Evolutionary conservation across 2,888 invertebrate genomes (phyloP).

Genomic region (Brenthis hecate): DNA sequence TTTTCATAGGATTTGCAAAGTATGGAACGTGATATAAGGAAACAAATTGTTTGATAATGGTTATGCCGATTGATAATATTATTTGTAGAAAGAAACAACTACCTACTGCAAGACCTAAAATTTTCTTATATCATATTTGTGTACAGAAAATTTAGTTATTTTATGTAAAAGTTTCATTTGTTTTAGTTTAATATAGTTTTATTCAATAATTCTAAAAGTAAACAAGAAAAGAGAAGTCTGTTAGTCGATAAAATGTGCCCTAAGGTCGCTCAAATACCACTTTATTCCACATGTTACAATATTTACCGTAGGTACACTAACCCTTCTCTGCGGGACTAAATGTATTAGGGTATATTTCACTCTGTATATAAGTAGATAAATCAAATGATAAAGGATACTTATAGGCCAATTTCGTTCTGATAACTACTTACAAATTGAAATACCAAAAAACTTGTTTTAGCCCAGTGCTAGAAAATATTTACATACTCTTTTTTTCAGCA

Average conservation of each 20-base stretch:
- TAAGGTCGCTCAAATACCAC: conserved; percentile 42
- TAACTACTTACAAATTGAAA: conserved; percentile 13
- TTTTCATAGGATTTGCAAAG: conserved; percentile 25
- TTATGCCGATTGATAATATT: not conserved
- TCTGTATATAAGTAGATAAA: conserved; percentile 33
- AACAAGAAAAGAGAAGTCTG: conserved; percentile 32
- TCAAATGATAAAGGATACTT: conserved; percentile 28
- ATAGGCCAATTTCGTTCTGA: conserved; percentile 4
- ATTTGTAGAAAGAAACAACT: not conserved
- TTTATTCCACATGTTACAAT: conserved; percentile 43
- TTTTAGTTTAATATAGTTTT: not conserved
- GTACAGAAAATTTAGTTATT: not conserved
- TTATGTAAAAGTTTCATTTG: not conserved
- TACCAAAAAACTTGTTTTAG: not conserved
- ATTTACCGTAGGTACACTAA: conserved; percentile 42
- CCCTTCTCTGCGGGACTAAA: conserved; percentile 38
- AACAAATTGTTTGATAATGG: conserved; percentile 23
- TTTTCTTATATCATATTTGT: not conserved
- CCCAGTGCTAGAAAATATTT: too few species aligned
- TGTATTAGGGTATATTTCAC: conserved; percentile 38
- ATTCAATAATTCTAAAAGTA: conserved; percentile 27
- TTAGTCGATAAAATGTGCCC: conserved; percentile 41
- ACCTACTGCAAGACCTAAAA: too few species aligned
- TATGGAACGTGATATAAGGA: conserved; percentile 20
- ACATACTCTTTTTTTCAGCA: too few species aligned